phyloP scores from a whole-genome alignment of 1,140 invertebrate genomes.

The Delia radicum region DNA sequence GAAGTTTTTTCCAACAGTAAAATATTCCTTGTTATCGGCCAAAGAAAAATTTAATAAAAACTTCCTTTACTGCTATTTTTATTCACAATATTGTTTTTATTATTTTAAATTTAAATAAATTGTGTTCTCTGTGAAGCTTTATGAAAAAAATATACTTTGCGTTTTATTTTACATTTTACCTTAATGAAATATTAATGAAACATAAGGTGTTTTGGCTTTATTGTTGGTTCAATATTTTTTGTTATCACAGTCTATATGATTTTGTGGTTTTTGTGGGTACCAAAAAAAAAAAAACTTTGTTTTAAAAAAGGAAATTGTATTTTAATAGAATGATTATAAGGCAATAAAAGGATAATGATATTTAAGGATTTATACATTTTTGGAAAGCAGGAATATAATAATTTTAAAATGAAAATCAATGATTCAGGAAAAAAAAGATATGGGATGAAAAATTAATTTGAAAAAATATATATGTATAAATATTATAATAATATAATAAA shows the following conservation, averaged over 20 bases:
- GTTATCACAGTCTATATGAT: neutral
- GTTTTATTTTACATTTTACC: neutral
- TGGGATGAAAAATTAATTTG: no score
- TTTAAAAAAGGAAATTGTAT: neutral
- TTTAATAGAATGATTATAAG: neutral
- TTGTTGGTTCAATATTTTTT: neutral
- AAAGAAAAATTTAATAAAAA: no score
- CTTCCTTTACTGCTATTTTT: neutral
- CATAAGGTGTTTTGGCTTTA: neutral
- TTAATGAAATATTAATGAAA: neutral
- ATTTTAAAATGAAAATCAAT: no score
- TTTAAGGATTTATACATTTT: neutral
- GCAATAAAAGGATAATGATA: neutral
- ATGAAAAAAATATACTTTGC: neutral
- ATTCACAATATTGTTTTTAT: neutral
- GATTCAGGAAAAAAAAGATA: no score
- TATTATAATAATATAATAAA: no score
- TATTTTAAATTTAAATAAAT: neutral
- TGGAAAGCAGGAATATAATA: neutral
- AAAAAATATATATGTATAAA: no score
- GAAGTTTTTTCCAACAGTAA: no score
- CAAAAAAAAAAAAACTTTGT: neutral
- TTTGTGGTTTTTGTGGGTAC: neutral
- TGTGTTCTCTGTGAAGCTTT: neutral
- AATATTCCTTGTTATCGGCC: no score